Evolutionary conservation across 2,797 vertebrate genomes (phyloP).

Genomic region (Steatocranus sp.): DNA sequence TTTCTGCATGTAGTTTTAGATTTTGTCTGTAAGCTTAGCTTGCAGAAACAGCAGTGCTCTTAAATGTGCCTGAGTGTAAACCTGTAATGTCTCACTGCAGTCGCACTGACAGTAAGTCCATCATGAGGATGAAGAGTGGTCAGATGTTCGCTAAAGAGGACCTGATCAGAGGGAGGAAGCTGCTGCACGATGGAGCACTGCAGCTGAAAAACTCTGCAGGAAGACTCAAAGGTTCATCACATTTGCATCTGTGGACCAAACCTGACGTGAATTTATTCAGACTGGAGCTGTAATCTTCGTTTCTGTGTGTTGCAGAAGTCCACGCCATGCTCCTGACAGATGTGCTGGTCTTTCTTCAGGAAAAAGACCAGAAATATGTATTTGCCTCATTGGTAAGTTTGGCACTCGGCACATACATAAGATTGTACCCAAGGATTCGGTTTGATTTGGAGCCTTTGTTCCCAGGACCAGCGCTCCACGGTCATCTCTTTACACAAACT

Average conservation of each 20-base stretch:
- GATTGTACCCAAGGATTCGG: not conserved
- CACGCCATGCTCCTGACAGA: constrained; percentile 89
- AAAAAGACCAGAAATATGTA: constrained; percentile 92
- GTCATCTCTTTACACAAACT: constrained; percentile 91
- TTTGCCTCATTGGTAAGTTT: constrained; percentile 87
- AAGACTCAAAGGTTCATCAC: constrained; percentile 81
- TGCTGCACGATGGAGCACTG: constrained; percentile 84
- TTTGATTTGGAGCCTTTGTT: not conserved
- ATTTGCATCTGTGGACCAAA: not conserved
- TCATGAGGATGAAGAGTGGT: constrained; percentile 92
- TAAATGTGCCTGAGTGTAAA: not conserved
- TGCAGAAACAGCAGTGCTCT: not conserved
- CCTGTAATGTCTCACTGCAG: constrained; percentile 12
- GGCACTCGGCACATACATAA: not conserved
- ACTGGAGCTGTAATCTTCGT: not conserved
- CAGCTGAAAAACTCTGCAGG: constrained; percentile 82
- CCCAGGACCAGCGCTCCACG: constrained; percentile 89
- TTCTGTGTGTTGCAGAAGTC: constrained; percentile 78
- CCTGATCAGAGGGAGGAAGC: constrained; percentile 78
- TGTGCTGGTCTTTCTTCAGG: constrained; percentile 88
- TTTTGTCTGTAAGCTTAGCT: not conserved
- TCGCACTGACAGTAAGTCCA: constrained; percentile 91
- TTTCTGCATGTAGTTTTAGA: not conserved
- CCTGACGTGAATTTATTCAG: not conserved
- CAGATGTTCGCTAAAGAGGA: constrained; percentile 95